Evolutionary conservation across 2,797 vertebrate genomes (phyloP).

Genomic region (Rhinogobio ventralis): DNA sequence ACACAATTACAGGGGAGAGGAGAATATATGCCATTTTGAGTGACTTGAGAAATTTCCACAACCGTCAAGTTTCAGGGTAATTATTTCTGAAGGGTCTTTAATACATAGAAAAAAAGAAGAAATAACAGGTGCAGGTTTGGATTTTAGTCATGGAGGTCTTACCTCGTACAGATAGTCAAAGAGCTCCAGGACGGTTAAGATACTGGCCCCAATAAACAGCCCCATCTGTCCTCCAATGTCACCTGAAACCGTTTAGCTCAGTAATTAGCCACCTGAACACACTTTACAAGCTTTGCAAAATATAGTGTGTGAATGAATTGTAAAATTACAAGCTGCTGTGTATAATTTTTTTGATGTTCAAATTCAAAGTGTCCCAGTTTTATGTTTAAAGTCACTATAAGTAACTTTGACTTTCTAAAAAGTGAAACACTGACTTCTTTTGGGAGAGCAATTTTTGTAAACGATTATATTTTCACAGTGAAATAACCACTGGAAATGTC

Average conservation of each 20-base stretch:
- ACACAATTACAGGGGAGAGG: not conserved
- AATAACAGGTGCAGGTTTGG: not conserved
- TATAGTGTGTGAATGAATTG: not conserved
- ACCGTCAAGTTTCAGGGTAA: not conserved
- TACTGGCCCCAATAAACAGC: conserved; percentile 97
- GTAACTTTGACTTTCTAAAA: not conserved
- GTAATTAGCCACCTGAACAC: not conserved
- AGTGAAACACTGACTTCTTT: not conserved
- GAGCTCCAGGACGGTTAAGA: conserved; percentile 95
- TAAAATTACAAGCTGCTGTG: not conserved
- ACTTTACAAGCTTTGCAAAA: not conserved
- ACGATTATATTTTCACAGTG: not conserved
- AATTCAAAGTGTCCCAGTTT: not conserved
- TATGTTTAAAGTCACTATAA: not conserved
- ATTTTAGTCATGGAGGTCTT: conserved; percentile 55
- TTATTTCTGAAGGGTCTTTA: not conserved
- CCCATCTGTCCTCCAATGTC: conserved; percentile 99
- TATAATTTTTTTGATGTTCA: not conserved
- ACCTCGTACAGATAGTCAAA: conserved; percentile 99
- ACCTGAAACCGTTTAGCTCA: conserved; percentile 75
- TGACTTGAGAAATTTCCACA: not conserved
- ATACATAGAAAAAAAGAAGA: not conserved
- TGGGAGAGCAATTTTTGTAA: not conserved
- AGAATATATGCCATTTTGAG: not conserved
- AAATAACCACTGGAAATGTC: not conserved